Conservation (phyloP, 1,140 invertebrate genomes). For the Galleria mellonella region DNA sequence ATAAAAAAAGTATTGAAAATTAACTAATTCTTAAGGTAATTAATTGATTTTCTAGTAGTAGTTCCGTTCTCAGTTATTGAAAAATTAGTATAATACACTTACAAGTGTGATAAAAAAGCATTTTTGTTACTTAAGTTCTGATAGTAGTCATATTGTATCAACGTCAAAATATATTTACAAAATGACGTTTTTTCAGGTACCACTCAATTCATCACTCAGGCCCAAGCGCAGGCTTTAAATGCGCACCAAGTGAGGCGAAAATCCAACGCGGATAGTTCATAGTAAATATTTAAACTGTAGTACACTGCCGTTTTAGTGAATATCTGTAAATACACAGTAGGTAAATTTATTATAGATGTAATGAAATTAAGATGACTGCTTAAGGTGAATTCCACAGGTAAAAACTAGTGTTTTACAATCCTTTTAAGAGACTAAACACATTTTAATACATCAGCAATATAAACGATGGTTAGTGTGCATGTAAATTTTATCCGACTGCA, state of each 20-base stretch:
- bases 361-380: slow-evolving; percentile 1
- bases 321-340: slow-evolving; percentile 16
- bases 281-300: slow-evolving; percentile 35
- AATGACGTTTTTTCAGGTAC: slow-evolving; percentile 33
- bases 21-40: no score
- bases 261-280: slow-evolving; percentile 65
- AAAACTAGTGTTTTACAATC: no score
- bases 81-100: no score
- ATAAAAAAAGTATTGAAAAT: no score
- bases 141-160: no score
- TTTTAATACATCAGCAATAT: neutral
- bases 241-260: slow-evolving; percentile 60
- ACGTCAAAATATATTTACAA: no score
- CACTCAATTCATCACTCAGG: slow-evolving; percentile 56
- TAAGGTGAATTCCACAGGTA: neutral
- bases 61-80: no score
- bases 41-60: no score
- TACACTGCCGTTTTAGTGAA: slow-evolving; percentile 39
- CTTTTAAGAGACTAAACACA: no score
- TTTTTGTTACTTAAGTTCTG: no score
- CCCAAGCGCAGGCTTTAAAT: slow-evolving; percentile 45
- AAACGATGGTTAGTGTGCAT: neutral
- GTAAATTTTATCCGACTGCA: no score
- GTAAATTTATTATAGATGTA: slow-evolving; percentile 12
- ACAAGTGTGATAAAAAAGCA: no score